Percentiles rank a stretch among this genome's conserved stretches.
Conservation (phyloP, 2,888 invertebrate genomes). For the Marasmarcha lunaedactyla region DNA sequence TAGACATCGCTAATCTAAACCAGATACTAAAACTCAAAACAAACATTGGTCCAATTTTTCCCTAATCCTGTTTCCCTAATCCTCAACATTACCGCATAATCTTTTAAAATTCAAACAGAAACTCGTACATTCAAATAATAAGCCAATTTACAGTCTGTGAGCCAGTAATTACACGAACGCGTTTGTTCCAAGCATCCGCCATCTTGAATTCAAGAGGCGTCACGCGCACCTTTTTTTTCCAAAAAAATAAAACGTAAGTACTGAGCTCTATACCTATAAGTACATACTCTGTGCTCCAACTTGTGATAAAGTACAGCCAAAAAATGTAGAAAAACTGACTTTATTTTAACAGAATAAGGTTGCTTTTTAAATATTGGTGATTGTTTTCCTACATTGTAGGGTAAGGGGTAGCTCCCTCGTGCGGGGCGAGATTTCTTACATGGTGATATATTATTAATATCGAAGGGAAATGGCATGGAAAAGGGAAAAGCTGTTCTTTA, state of each 20-base stretch:
- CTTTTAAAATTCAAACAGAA: neutral
- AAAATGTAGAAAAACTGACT: slow-evolving; percentile 10
- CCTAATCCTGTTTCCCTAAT: no score
- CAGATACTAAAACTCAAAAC: no score
- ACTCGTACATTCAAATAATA: slow-evolving; percentile 4
- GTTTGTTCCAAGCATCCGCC: slow-evolving; percentile 26
- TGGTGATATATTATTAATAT: slow-evolving; percentile 62
- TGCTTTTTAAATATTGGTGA: slow-evolving; percentile 25
- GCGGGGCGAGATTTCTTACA: slow-evolving; percentile 60
- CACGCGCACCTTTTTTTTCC: slow-evolving; percentile 39
- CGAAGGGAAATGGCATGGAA: slow-evolving; percentile 47
- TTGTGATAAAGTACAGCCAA: slow-evolving; percentile 17
- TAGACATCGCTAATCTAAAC: no score
- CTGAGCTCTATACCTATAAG: slow-evolving; percentile 49
- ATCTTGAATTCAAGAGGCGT: slow-evolving; percentile 62
- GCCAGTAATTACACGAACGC: no score
- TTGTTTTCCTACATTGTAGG: slow-evolving; percentile 37
- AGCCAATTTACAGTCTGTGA: slow-evolving; percentile 17
- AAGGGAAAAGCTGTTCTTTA: slow-evolving; percentile 39
- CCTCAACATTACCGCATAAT: no score
- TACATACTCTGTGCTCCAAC: slow-evolving; percentile 57
- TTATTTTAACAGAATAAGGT: neutral
- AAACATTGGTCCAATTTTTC: no score
- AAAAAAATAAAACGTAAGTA: slow-evolving; percentile 55
- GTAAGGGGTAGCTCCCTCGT: slow-evolving; percentile 44